Conservation (phyloP, 2,797 vertebrate species). For the Synanceia verrucosa region DNA sequence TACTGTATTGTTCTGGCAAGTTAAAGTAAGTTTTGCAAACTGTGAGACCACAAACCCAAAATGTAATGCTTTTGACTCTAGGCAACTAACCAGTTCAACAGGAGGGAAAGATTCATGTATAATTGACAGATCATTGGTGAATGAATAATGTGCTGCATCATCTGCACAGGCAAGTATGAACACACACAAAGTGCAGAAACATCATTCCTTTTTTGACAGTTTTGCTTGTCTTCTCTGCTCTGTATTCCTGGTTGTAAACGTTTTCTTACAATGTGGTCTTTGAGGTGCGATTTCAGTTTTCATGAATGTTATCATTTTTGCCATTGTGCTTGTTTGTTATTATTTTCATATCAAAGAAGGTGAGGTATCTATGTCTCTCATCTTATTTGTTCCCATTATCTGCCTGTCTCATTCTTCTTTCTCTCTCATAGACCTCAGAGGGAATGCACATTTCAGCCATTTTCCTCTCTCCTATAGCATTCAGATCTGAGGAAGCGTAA, state of each 20-base stretch:
- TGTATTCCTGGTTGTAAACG: neutral
- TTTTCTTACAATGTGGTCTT: neutral
- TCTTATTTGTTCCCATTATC: constrained; percentile 14
- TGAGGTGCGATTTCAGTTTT: constrained; percentile 3
- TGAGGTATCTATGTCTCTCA: constrained; percentile 13
- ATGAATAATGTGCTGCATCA: neutral
- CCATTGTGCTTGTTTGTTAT: constrained; percentile 18
- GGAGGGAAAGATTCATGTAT: neutral
- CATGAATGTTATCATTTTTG: constrained; percentile 24
- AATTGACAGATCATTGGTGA: too few species aligned
- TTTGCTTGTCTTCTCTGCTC: neutral
- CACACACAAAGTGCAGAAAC: neutral
- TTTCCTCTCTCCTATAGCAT: constrained; percentile 32
- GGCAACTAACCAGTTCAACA: neutral
- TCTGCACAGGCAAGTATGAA: neutral
- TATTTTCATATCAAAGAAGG: constrained; percentile 23
- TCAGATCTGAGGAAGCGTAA: constrained; percentile 49
- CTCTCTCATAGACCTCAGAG: constrained; percentile 9
- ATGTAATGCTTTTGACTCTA: neutral
- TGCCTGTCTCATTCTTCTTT: constrained; percentile 17
- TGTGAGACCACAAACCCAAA: neutral
- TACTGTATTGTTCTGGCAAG: neutral
- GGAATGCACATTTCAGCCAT: constrained; percentile 36
- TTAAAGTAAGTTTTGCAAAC: neutral
- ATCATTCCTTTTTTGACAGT: neutral